Evolutionary conservation across 2,797 vertebrate species (phyloP), one percentile per base, ranked within the genome.

Genomic region (Propithecus perrieri): DNA sequence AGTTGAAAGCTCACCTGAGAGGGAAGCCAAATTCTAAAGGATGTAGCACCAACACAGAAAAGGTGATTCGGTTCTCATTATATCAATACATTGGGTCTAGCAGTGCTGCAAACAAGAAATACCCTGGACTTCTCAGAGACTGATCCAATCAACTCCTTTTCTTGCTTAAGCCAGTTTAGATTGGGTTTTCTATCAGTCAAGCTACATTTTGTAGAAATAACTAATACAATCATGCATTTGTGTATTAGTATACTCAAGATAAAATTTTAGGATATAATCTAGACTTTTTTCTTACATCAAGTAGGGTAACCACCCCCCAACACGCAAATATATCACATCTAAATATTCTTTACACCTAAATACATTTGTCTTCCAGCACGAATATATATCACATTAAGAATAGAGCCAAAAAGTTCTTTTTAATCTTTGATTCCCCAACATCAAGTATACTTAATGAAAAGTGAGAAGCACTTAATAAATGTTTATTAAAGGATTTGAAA

Each of bases 401-500:
- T 14, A 87, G 18, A 79, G 2, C 13, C 30, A 35, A 84, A 81
- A 85, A 75, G 24, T 92, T 84, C 7, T 84, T 91, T 86, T 75
- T 79, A 81, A 80, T 74, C 30, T 89, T 91, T 79, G 78, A 94
- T 55, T 92, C 17, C 6, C 30, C 30, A 95, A 57, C n/a, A 63
- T 43, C 38, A 69, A 87, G 41, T 50, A 95, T 90, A 74, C 35
- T 89, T 87, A 96, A 89, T 53, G 24, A 83, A 43, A 71, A 63
- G 33, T 91, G 30, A 79, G n/a, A 94, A 83, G 24, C 20, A 28
- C 24, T 85, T 63, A 92, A 14, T 72, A 76, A 67, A 53, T 95
- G n/a, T 84, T 96, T 86, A 89, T 30, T 61, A 55, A 93, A 80
- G 89, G 69, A 84, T 65, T 89, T 75, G 9, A 95, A 91, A 84